A percentile compares a stretch with the other conserved stretches of the same genome.
Evolutionary conservation across 2,888 invertebrate species (phyloP).

Genomic region (Atherix ibis): DNA sequence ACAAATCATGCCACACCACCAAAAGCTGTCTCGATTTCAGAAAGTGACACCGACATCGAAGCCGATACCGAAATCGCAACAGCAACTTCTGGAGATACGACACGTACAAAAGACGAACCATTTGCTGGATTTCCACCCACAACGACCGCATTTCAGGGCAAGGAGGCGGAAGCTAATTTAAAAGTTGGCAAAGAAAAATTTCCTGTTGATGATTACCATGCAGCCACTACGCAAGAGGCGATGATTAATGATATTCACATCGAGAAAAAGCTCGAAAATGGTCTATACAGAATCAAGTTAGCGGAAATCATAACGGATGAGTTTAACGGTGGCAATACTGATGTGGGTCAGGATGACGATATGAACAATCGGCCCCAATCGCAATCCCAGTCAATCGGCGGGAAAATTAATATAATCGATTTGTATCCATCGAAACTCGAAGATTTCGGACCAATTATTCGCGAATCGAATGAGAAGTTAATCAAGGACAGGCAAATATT

Average conservation of each 20-base stretch:
- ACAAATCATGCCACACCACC: too few species aligned
- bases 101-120: too few species aligned
- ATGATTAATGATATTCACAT: constrained; percentile 16
- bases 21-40: too few species aligned
- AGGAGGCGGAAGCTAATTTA: too few species aligned
- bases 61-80: too few species aligned
- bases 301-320: constrained; percentile 21
- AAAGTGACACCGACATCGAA: too few species aligned
- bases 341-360: constrained; percentile 13
- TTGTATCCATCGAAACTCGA: constrained; percentile 26
- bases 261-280: constrained; percentile 19
- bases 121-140: too few species aligned
- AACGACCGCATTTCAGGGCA: too few species aligned
- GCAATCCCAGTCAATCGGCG: constrained; percentile 13
- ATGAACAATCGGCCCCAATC: constrained; percentile 1
- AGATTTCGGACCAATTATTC: constrained; percentile 24
- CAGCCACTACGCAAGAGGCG: constrained; percentile 13
- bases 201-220: too few species aligned
- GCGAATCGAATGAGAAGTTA: constrained; percentile 21
- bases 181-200: too few species aligned
- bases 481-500: constrained; percentile 15
- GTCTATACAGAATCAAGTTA: constrained; percentile 26
- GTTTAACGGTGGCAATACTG: constrained; percentile 15
- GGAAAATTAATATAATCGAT: constrained; percentile 28
- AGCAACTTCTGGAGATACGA: too few species aligned